phyloP scores from a whole-genome alignment of 2,113 vertebrate genomes.

The Coracopsis vasa region DNA sequence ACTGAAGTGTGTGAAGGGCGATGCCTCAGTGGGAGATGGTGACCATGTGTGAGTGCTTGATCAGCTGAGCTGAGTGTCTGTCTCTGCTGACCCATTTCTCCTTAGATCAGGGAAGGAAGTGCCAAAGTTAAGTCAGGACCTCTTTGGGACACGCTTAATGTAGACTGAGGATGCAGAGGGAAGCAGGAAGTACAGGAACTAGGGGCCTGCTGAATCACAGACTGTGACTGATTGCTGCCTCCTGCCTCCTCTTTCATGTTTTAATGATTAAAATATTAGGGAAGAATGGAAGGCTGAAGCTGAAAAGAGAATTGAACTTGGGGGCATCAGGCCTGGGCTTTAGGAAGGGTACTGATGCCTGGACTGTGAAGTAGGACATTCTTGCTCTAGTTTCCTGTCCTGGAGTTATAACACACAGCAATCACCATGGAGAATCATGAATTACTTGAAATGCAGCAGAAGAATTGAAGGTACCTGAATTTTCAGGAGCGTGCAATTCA shows the following conservation, averaged over 20 bases:
- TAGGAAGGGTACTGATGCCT: neutral
- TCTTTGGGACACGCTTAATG: neutral
- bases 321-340: neutral
- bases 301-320: neutral
- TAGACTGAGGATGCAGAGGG: neutral
- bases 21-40: neutral
- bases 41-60: accelerated
- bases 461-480: neutral
- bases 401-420: neutral
- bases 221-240: neutral
- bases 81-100: neutral
- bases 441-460: neutral
- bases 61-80: neutral
- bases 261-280: neutral
- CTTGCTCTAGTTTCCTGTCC: neutral
- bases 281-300: neutral
- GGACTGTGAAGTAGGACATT: neutral
- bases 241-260: neutral
- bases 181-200: neutral
- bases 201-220: neutral
- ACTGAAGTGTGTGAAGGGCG: neutral
- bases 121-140: neutral
- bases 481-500: neutral
- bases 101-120: neutral
- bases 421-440: neutral